Base-by-base conservation (phyloP, 2,113 vertebrate species). In the Tamias sibiricus region DNA sequence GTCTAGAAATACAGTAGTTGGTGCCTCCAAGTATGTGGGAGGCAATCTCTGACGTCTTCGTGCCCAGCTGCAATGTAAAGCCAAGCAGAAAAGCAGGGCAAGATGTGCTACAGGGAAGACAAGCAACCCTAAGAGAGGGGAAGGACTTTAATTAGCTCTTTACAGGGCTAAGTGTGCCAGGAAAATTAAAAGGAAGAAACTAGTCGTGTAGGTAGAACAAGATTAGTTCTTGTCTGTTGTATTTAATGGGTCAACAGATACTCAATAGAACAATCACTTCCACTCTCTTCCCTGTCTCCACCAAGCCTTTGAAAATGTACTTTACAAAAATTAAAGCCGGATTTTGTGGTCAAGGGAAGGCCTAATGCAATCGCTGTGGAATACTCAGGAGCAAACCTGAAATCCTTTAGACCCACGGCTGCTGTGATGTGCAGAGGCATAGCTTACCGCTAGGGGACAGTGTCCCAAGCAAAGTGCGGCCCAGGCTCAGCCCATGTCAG, bases 121-220 rank as follows among this genome's bases (percentile, higher is more conserved):
- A 72, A 79, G 57, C 49, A 66, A 37, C 26, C 47, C 93, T 44
- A 47, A 90, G 69, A 59, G 83, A 57, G 0, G 7, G 79, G 69
- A 24, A 88, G 42, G 85, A 66, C 66, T 77, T 68, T 37, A 69
- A 93, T 91, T 75, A 91, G 86, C 74, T 93, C 42, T 74, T 71
- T 12, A 66, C 62, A 57, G 90, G 76, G 47, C 79, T 80, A 57
- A 71, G 76, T 20, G 44, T 77, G 54, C 52, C 90, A 88, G 52
- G 19, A 66, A 79, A 87, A 68, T 44, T 35, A 84, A 91, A 93
- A 72, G 59, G 35, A 81, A 95, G 14, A n/a, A 47, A 10, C 40
- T 90, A 8, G 20, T 54, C 84, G 28, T 92, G 42, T 16, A 59
- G 75, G 94, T 30, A 42, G 40, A 85, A 92, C 49, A 66, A 85